Conservation (phyloP, 23 tunicate species). For the Phallusia fumigata region DNA sequence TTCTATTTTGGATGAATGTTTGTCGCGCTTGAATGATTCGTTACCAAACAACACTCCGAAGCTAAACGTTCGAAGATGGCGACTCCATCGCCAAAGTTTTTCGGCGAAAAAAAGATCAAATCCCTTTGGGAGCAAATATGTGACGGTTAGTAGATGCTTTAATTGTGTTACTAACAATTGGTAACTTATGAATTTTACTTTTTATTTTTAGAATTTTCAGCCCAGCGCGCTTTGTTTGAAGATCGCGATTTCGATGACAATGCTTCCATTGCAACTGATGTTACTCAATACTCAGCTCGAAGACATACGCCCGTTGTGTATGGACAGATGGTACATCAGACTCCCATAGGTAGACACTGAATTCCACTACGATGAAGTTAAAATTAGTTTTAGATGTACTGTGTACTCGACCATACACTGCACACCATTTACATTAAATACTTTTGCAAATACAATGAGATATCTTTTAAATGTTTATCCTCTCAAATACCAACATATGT, state of each 20-base stretch:
- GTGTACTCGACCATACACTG: too few species aligned
- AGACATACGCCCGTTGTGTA: constrained; percentile 91
- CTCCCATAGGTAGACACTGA: constrained; percentile 44
- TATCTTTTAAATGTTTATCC: too few species aligned
- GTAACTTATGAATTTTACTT: neutral
- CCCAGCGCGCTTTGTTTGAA: constrained; percentile 56
- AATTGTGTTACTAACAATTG: neutral
- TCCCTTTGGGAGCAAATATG: constrained; percentile 83
- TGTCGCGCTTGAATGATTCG: neutral
- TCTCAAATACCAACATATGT: too few species aligned
- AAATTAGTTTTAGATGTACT: too few species aligned
- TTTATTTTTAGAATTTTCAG: constrained; percentile 87
- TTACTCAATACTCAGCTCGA: constrained; percentile 83
- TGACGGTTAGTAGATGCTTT: constrained; percentile 30
- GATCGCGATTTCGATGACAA: constrained; percentile 71
- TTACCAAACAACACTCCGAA: constrained; percentile 4
- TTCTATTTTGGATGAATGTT: too few species aligned
- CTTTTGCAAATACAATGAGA: too few species aligned
- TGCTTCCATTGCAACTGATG: constrained; percentile 70
- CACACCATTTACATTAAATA: too few species aligned
- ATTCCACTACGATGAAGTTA: too few species aligned
- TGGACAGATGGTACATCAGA: constrained; percentile 60
- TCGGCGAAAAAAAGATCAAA: constrained; percentile 75
- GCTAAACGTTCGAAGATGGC: constrained; percentile 1
- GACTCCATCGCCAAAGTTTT: constrained; percentile 46